Base-by-base conservation (phyloP, 1,140 invertebrate genomes). In the Micrasema minimum region DNA sequence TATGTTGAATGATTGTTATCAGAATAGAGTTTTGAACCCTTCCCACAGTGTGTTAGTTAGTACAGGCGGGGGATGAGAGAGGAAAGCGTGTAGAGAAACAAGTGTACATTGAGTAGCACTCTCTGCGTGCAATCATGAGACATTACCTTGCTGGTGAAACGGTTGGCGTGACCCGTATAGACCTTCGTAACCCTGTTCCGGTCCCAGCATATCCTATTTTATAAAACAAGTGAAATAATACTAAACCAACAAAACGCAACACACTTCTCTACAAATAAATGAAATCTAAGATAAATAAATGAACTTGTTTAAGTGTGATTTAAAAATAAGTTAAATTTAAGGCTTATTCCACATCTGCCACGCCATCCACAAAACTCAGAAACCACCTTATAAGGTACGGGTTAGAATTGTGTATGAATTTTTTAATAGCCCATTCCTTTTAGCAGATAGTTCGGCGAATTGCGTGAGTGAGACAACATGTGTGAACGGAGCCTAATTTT, bases 101-200 rank as follows among this genome's bases (percentile, higher is more conserved):
- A 50, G 20, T 51, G 48, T 35, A 12, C n/a, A 41, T 18, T 31
- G 59, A 12, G 59, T 26, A 37, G 48, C 35, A 55, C 65, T 41
- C 65, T 53, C 50, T 16, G 65, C 65, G 59, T 67, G 65, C 50
- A 55, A 48, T 50, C 38, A 16, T 51, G 12, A 50, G 64, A 66
- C 85, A 85, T 89, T 91, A 94, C 92, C 92, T 92, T 90, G 89
- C 77, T 92, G 91, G 78, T 92, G 92, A 84, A 92, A 93, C 77
- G 88, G 88, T 77, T 83, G 82, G 71, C 83, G 77, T 41, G 83
- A 93, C 80, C 90, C 91, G 86, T 96, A 96, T 87, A 97, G 90
- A 84, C 90, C 91, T 80, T 96, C 93, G 88, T 95, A 97, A 77
- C 92, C 90, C 84, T 96, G 94, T 81, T 97, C 95, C 76, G 93